A percentile compares a stretch with the other conserved stretches of the same genome.
Evolutionary conservation across 1,140 invertebrate genomes (phyloP).

Genomic region (Atopsyche davidsoni): DNA sequence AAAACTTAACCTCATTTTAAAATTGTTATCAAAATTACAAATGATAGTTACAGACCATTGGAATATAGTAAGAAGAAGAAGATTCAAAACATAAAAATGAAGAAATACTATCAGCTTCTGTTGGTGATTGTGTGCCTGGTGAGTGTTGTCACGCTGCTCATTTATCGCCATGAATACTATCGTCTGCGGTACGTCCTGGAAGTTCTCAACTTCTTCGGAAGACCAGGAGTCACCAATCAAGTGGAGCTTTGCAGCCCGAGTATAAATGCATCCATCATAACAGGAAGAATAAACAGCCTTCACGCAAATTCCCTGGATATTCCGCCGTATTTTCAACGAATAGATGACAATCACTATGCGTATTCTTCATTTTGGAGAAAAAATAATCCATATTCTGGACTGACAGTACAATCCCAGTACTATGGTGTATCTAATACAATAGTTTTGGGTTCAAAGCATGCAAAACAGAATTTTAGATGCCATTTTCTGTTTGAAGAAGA

Average conservation of each 20-base stretch:
- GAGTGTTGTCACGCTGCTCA: slow-evolving; percentile 62
- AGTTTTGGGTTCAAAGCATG: slow-evolving; percentile 42
- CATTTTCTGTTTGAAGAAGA: slow-evolving; percentile 51
- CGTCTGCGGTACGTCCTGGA: slow-evolving; percentile 66
- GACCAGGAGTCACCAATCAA: slow-evolving; percentile 46
- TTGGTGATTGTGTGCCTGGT: slow-evolving; percentile 58
- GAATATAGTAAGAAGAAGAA: slow-evolving; percentile 15
- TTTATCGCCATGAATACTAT: slow-evolving; percentile 74
- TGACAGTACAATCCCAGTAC: slow-evolving; percentile 19
- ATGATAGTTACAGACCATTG: too few relatives aligned
- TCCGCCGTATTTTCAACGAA: slow-evolving; percentile 44
- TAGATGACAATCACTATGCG: slow-evolving; percentile 47
- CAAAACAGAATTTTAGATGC: slow-evolving; percentile 45
- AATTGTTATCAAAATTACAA: too few relatives aligned
- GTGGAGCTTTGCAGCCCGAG: slow-evolving; percentile 47
- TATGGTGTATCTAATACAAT: slow-evolving; percentile 43
- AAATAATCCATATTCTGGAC: slow-evolving; percentile 41
- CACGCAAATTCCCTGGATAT: slow-evolving; percentile 43
- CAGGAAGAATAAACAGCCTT: slow-evolving; percentile 42
- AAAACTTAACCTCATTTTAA: too few relatives aligned
- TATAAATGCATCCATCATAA: slow-evolving; percentile 45
- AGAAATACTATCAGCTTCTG: slow-evolving; percentile 68
- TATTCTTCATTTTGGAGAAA: slow-evolving; percentile 50
- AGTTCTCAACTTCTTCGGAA: slow-evolving; percentile 71
- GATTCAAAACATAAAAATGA: slow-evolving; percentile 46